Percentiles rank a stretch among this genome's conserved stretches.
Evolutionary conservation across 2,797 vertebrate genomes (phyloP).

Genomic region (Enteromius argenteus): DNA sequence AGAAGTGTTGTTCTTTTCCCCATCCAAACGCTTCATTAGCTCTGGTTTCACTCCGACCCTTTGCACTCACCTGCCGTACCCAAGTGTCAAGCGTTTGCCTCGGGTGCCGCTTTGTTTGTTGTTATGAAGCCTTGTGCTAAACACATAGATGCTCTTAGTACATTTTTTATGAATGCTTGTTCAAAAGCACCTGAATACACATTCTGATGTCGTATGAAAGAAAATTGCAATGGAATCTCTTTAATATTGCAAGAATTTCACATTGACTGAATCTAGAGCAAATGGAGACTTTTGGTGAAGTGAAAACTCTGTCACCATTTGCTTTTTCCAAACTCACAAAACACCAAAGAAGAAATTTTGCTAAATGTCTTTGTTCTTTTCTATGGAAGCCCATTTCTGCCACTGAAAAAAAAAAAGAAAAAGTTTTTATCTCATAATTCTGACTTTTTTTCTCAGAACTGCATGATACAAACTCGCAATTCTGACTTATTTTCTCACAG

Average conservation of each 20-base stretch:
- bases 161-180: background rate
- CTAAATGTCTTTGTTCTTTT: background rate
- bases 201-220: background rate
- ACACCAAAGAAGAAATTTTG: background rate
- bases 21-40: background rate
- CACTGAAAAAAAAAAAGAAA: background rate
- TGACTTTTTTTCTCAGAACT: too few relatives aligned
- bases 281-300: background rate
- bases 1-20: constrained; percentile 22
- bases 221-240: background rate
- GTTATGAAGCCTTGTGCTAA: background rate
- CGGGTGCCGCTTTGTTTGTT: background rate
- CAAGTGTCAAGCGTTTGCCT: background rate
- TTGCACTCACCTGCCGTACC: background rate
- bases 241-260: constrained; percentile 3
- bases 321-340: background rate
- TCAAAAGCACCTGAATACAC: background rate
- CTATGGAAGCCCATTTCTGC: too few relatives aligned
- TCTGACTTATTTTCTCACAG: too few relatives aligned
- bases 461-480: too few relatives aligned
- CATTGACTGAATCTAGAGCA: background rate
- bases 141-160: background rate
- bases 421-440: too few relatives aligned
- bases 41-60: constrained; percentile 10
- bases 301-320: background rate